Evolutionary conservation across 2,888 invertebrate genomes (phyloP).

Genomic region (Amiota communis): DNA sequence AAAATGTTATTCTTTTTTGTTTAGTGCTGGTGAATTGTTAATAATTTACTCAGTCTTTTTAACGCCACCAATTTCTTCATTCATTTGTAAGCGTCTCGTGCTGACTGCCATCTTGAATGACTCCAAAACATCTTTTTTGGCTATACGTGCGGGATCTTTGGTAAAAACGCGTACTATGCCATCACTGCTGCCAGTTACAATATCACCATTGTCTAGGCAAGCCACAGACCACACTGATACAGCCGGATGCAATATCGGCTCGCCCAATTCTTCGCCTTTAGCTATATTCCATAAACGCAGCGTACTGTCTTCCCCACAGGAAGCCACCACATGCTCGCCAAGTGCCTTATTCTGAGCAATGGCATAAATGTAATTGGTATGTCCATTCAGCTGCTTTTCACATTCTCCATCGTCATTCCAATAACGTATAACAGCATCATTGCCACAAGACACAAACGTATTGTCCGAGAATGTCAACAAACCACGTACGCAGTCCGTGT

Average conservation of each 20-base stretch:
- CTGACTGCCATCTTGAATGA: constrained; percentile 84
- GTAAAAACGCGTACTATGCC: constrained; percentile 91
- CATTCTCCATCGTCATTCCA: constrained; percentile 90
- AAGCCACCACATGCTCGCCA: constrained; percentile 80
- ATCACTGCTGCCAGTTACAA: constrained; percentile 92
- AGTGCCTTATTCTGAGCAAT: constrained; percentile 76
- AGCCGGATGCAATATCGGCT: constrained; percentile 78
- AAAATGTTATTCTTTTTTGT: neutral
- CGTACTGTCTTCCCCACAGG: constrained; percentile 91
- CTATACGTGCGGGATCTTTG: constrained; percentile 80
- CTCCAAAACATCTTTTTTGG: constrained; percentile 77
- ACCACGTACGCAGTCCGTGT: constrained; percentile 93
- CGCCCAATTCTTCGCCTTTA: constrained; percentile 63
- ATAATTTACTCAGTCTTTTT: constrained; percentile 85
- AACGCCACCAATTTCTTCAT: constrained; percentile 86
- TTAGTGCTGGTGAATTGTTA: neutral
- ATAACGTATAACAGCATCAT: constrained; percentile 89
- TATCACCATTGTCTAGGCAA: constrained; percentile 88
- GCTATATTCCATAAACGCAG: constrained; percentile 83
- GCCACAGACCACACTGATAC: constrained; percentile 92
- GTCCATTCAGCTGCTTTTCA: constrained; percentile 84
- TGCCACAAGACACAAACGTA: constrained; percentile 90
- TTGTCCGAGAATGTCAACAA: constrained; percentile 81
- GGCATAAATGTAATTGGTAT: constrained; percentile 90
- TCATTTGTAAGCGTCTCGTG: constrained; percentile 77